Conservation (phyloP, 1,140 invertebrate species). For the Drosophila equinoxialis region DNA sequence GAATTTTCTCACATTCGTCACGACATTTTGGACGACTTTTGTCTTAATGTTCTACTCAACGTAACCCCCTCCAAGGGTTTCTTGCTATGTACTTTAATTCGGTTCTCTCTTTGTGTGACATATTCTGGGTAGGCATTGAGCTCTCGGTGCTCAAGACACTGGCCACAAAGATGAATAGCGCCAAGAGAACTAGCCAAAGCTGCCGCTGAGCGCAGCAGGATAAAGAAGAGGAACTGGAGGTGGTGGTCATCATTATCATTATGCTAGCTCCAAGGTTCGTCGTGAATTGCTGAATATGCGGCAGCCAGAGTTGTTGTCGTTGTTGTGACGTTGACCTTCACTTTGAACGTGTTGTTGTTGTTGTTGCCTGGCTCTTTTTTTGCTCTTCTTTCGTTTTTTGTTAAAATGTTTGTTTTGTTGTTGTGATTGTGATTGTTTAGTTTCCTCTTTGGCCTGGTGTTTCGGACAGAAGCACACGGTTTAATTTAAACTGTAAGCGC, state of each 20-base stretch:
- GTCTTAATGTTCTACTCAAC: background rate
- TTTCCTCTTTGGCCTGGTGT: slow-evolving; percentile 41
- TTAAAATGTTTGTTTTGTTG: slow-evolving; percentile 34
- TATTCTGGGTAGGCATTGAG: slow-evolving; percentile 83
- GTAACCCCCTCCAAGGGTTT: background rate
- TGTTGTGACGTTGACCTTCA: slow-evolving; percentile 55
- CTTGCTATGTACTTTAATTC: slow-evolving; percentile 84
- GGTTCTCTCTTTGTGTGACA: slow-evolving; percentile 85
- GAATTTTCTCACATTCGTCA: background rate
- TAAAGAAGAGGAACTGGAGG: background rate
- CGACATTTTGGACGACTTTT: too few species aligned
- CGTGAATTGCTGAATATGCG: slow-evolving; percentile 39
- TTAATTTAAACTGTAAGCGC: slow-evolving; percentile 46
- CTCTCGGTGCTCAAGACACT: slow-evolving; percentile 56
- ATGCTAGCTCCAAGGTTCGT: slow-evolving; percentile 56
- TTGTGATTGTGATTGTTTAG: background rate
- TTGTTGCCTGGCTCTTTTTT: slow-evolving; percentile 33
- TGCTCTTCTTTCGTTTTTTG: slow-evolving; percentile 45
- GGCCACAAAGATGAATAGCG: slow-evolving; percentile 47
- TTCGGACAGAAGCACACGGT: slow-evolving; percentile 31
- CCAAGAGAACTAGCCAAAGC: slow-evolving; percentile 25
- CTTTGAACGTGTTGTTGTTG: slow-evolving; percentile 57
- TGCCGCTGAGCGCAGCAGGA: slow-evolving; percentile 23
- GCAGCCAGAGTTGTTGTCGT: slow-evolving; percentile 66
- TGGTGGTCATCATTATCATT: slow-evolving; percentile 26